Conservation (phyloP, 2,113 vertebrate species). For the Barnardius zonarius region DNA sequence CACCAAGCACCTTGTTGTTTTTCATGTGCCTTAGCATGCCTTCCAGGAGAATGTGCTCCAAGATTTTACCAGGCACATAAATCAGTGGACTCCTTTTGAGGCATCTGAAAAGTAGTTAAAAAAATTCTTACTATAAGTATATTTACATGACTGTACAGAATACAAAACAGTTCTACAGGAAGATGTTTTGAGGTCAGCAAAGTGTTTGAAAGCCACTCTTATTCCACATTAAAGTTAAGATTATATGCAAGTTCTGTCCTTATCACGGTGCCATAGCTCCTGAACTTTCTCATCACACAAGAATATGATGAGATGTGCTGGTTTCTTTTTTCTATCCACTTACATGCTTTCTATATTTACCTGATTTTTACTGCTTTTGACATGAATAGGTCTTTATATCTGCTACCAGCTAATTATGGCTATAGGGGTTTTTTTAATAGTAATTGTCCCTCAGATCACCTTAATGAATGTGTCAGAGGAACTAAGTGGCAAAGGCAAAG, state of each 20-base stretch:
- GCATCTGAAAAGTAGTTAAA: not conserved
- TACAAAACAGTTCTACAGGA: not conserved
- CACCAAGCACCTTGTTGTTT: too few relatives aligned
- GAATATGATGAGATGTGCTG: not conserved
- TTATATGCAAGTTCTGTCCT: not conserved
- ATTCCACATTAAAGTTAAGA: not conserved
- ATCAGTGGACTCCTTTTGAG: not conserved
- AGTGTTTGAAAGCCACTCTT: not conserved
- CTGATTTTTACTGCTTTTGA: not conserved
- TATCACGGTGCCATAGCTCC: not conserved
- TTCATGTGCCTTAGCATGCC: too few relatives aligned
- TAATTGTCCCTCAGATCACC: not conserved
- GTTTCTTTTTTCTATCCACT: not conserved
- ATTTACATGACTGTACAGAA: not conserved
- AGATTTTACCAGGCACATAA: not conserved
- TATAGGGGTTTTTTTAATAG: fast-evolving
- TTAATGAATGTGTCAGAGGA: not conserved
- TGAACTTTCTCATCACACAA: not conserved
- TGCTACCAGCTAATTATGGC: not conserved
- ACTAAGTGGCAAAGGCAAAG: not conserved
- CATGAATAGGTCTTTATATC: not conserved
- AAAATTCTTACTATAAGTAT: not conserved
- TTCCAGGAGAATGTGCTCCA: too few relatives aligned
- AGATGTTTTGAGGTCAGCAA: not conserved
- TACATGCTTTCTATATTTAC: not conserved